A percentile compares a stretch with the other conserved stretches of the same genome.
phyloP scores from a whole-genome alignment of 2,888 invertebrate species.

The Sphinx pinastri region DNA sequence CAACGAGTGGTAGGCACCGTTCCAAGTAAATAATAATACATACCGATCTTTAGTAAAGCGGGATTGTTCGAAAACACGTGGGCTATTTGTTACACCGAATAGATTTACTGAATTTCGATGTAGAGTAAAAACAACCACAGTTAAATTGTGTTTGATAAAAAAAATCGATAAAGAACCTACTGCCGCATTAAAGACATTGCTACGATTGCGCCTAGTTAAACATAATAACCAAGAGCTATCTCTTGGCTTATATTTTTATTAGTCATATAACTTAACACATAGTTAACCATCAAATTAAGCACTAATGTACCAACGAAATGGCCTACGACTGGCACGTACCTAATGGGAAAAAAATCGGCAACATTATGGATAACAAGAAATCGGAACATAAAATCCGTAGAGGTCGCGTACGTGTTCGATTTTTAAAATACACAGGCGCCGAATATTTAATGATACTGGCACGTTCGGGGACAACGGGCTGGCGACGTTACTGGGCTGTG shows the following conservation, averaged over 20 bases:
- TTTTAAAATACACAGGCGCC: conserved; percentile 16
- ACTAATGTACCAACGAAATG: not conserved
- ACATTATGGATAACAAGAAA: conserved; percentile 11
- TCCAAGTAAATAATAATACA: not conserved
- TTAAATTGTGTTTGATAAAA: not conserved
- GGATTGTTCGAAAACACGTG: not conserved
- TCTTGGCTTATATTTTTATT: too few species aligned
- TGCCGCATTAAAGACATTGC: too few species aligned
- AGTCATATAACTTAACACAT: too few species aligned
- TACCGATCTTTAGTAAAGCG: not conserved
- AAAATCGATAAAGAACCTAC: too few species aligned
- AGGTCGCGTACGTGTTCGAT: conserved; percentile 15
- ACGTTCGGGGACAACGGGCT: not conserved
- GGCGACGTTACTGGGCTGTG: not conserved
- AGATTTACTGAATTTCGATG: not conserved
- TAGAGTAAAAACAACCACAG: too few species aligned
- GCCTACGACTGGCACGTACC: too few species aligned
- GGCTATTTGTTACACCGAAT: not conserved
- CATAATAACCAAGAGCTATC: too few species aligned
- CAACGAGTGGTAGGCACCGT: not conserved
- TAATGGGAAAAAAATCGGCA: not conserved
- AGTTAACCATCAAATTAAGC: not conserved
- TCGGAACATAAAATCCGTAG: conserved; percentile 19
- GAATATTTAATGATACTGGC: conserved; percentile 1
- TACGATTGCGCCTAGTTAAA: too few species aligned